Percentiles rank a stretch among this genome's conserved stretches.
Conservation (phyloP, 1,140 invertebrate genomes). For the Drosophila sp. region DNA sequence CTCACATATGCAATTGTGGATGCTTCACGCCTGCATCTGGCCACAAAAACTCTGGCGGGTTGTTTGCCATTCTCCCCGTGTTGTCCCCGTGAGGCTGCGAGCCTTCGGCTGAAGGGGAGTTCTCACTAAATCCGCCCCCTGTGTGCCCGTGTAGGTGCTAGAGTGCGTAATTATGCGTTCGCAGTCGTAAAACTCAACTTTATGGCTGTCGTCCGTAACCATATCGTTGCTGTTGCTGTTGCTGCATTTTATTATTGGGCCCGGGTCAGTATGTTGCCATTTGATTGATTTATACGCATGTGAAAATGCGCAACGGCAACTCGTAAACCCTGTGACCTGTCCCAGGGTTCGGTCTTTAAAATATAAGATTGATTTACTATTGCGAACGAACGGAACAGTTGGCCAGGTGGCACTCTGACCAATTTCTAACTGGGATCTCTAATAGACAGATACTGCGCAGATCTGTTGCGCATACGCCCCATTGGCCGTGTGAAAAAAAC, state of each 20-base stretch:
- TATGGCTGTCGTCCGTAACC: constrained; percentile 47
- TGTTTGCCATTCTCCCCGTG: constrained; percentile 51
- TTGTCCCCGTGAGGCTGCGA: neutral
- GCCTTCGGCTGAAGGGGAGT: constrained; percentile 22
- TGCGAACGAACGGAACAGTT: constrained; percentile 35
- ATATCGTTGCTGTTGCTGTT: constrained; percentile 10
- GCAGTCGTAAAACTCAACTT: constrained; percentile 76
- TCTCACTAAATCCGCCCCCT: constrained; percentile 20
- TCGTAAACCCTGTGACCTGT: constrained; percentile 37
- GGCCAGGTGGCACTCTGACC: constrained; percentile 45
- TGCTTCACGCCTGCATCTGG: constrained; percentile 74
- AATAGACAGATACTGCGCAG: constrained; percentile 35
- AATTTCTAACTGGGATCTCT: constrained; percentile 22
- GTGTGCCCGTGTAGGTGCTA: constrained; percentile 45
- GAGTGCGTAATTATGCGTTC: constrained; percentile 71
- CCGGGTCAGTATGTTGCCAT: constrained; percentile 5
- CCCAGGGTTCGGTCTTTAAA: constrained; percentile 24
- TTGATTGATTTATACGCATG: constrained; percentile 74
- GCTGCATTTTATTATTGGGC: constrained; percentile 44
- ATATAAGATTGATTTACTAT: constrained; percentile 51
- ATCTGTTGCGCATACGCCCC: constrained; percentile 61
- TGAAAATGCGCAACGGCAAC: constrained; percentile 52
- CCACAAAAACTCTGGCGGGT: constrained; percentile 42
- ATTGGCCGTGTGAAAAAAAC: constrained; percentile 30
- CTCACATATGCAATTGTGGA: constrained; percentile 12